These are phyloP conservation scores for Rallus limicola DNA, from an alignment of 2,113 vertebrate species.

Conservation along the genomic window DNA sequence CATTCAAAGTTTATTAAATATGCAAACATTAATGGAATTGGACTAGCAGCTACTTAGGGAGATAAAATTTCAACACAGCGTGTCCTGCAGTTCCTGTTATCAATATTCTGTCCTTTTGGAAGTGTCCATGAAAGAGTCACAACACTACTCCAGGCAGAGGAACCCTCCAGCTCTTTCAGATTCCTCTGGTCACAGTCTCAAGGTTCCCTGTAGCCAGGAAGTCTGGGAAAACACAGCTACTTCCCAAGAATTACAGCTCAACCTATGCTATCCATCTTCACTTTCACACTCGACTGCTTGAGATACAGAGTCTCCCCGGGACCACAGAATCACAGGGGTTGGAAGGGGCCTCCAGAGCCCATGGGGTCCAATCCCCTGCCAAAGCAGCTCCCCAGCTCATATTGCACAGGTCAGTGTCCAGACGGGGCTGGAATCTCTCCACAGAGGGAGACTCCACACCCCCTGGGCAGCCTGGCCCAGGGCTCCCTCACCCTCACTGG, in stretches of 20 bases:
- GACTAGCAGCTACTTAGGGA: conserved; percentile 27
- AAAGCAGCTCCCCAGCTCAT: no score
- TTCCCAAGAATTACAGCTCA: not conserved
- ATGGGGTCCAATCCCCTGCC: no score
- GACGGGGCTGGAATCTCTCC: no score
- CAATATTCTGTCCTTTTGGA: not conserved
- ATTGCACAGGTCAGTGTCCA: no score
- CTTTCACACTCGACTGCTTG: not conserved
- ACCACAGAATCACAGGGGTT: no score
- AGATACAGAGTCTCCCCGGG: not conserved
- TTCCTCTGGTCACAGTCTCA: not conserved
- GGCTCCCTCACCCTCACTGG: no score
- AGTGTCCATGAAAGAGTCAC: not conserved
- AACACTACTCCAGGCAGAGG: not conserved
- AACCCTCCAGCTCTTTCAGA: not conserved
- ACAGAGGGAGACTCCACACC: no score
- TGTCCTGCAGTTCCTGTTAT: not conserved
- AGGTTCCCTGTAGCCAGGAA: not conserved
- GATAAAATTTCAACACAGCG: not conserved
- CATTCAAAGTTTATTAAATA: conserved; percentile 51
- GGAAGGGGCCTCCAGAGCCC: no score
- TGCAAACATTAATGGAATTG: conserved; percentile 40
- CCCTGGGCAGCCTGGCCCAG: no score
- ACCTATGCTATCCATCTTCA: not conserved
- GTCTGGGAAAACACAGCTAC: not conserved